Evolutionary conservation across 2,888 invertebrate genomes (phyloP), one percentile per base, ranked within the genome.

Genomic region (Chydorus sphaericus): DNA sequence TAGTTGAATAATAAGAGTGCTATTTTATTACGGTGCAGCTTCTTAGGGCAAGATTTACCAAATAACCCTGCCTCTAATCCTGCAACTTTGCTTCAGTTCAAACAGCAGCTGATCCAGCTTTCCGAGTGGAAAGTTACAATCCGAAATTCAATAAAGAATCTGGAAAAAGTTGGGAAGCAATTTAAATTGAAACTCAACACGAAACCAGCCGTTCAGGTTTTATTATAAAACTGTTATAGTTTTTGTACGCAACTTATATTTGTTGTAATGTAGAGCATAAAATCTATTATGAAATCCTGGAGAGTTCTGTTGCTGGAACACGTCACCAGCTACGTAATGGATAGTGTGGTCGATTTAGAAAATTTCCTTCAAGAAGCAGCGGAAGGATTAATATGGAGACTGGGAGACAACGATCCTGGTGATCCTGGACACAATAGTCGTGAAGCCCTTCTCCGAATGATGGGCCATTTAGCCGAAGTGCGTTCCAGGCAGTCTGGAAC

Each of bases 401-500:
- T 89, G 0, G 77, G 79, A 38, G 91, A 91, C 70, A 94, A 79
- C 38, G 91, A 91, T 70, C 93, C 31, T 18, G 55, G 55, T n/a
- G n/a, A n/a, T n/a, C 11, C 44, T 26, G 26, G 28, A 23, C 8
- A 14, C 33, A 48, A 55, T 29, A 37, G 55, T 69, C 93, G 93
- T 64, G 78, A 81, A 57, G 86, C 85, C 3, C 73, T 96, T 54
- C 90, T 96, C 2, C 83, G 79, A 62, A 83, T 91, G n/a, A 96
- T 96, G 93, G 91, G 87, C 6, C 89, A 83, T 68, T 73, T 96
- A 29, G 81, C 91, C 76, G 80, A 91, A 64, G 92, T 96, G 0
- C 92, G 92, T 71, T 94, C 96, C 65, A 76, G 93, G 37, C 83
- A 88, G 61, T 74, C 78, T 3, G 80, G 80, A 11, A 93, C 93